Evolutionary conservation across 2,888 invertebrate genomes (phyloP).

Genomic region (Encarsia formosa): DNA sequence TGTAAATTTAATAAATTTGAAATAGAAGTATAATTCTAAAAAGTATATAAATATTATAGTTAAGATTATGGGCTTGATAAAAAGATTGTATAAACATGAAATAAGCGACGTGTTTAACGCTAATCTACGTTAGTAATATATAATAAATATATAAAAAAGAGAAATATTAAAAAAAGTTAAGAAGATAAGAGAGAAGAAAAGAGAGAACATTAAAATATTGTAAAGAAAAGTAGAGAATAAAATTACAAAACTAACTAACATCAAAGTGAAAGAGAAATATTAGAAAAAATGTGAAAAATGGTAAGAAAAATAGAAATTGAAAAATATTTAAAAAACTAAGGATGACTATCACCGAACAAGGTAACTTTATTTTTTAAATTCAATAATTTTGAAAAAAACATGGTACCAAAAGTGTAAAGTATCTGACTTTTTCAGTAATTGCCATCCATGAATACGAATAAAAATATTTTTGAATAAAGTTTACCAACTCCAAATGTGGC

Average conservation of each 20-base stretch:
- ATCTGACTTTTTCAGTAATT: no score
- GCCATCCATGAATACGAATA: no score
- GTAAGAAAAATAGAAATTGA: constrained; percentile 13
- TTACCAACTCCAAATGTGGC: no score
- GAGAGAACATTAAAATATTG: constrained; percentile 15
- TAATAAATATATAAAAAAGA: constrained; percentile 19
- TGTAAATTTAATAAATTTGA: background rate
- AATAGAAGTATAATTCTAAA: constrained; percentile 33
- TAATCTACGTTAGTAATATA: constrained; percentile 23
- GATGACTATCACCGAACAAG: background rate
- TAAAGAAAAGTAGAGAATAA: constrained; percentile 12
- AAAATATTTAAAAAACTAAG: constrained; percentile 19
- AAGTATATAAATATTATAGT: constrained; percentile 19
- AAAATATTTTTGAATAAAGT: no score
- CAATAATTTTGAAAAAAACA: no score
- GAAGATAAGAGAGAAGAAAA: constrained; percentile 24
- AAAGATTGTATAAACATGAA: constrained; percentile 19
- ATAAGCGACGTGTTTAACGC: constrained; percentile 23
- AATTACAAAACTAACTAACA: constrained; percentile 28
- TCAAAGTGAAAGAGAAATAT: constrained; percentile 19
- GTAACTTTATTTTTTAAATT: no score
- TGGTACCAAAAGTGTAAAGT: no score
- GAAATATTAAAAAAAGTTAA: constrained; percentile 15
- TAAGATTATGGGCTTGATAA: constrained; percentile 30
- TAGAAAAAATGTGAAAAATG: background rate